Evolutionary conservation across 1,140 invertebrate species (phyloP), one percentile per base, ranked within the genome.

Genomic region (Wasmannia auropunctata): DNA sequence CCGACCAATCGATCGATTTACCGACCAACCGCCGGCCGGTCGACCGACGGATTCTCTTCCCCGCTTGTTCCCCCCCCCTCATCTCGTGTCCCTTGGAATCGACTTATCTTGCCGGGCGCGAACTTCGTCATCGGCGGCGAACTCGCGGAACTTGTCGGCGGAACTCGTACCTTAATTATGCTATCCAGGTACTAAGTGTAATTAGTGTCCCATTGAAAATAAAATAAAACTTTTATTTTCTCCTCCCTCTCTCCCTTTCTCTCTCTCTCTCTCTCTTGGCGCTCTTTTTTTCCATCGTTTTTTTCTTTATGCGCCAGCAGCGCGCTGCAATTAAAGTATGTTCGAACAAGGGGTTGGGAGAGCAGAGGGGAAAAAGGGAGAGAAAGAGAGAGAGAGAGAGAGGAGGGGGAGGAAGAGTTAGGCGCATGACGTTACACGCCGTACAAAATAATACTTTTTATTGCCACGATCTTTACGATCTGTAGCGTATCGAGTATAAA

Each of bases 371-470:
- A 22, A 7, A 31, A 16, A 54, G 5, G n/a, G 51, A 54, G 51
- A 54, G 49, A 8, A 2, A n/a, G 51, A 22, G 51, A 22, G n/a
- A 22, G n/a, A 7, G n/a, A 22, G n/a, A 10, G 49, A 19, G 16
- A 43, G 2, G 46, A 14, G 43, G 25, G 19, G n/a, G 3, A 11
- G 43, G 28, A 60, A 6, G 5, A 40, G 31, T 46, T 22, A 46
- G 28, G 46, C 34, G 46, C 37, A 69, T 69, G 49, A 81, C 25
- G 79, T 46, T 69, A 65, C 40, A 63, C 37, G 28, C 56, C 43
- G 60, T 51, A 80, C 88, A 86, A 86, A 90, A 90, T 90, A 90
- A 90, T 90, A 90, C 86, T 87, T 91, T 91, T 91, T 91, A 91
- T 88, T 91, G 56, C 75, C 60, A 25, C 79, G 86, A 89, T 90